phyloP scores from a whole-genome alignment of 2,113 vertebrate genomes.

The Solea senegalensis region DNA sequence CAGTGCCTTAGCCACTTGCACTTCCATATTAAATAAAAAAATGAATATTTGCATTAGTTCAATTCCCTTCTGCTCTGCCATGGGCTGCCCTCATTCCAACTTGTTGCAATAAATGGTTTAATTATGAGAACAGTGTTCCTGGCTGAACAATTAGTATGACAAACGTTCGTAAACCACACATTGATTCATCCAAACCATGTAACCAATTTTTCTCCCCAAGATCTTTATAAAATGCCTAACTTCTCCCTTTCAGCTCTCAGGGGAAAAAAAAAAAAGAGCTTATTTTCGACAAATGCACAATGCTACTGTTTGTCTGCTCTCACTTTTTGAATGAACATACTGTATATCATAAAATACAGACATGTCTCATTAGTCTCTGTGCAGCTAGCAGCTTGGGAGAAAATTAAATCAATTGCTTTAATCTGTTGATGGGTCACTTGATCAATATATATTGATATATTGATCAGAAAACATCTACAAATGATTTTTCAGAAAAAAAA shows the following conservation, averaged over 20 bases:
- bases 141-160: too few species aligned
- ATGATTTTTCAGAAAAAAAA: background rate
- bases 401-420: conserved; percentile 28
- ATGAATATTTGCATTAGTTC: too few species aligned
- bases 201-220: background rate
- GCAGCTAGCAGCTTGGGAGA: background rate
- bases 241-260: background rate
- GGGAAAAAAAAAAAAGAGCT: background rate
- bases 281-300: background rate
- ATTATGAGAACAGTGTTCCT: too few species aligned
- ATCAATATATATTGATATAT: conserved; percentile 40
- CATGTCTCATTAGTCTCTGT: conserved; percentile 12
- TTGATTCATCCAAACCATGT: background rate
- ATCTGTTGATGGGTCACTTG: conserved; percentile 34
- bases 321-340: conserved; percentile 5
- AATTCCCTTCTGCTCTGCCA: too few species aligned
- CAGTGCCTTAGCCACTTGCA: too few species aligned
- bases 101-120: too few species aligned
- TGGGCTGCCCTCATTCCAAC: too few species aligned
- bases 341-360: too few species aligned
- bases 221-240: background rate
- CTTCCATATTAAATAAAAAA: too few species aligned
- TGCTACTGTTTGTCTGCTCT: conserved; percentile 3
- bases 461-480: conserved; percentile 14
- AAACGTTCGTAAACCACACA: background rate